A percentile compares a stretch with the other conserved stretches of the same genome.
Conservation (phyloP, 2,797 vertebrate genomes). For the Myotis findleyi region DNA sequence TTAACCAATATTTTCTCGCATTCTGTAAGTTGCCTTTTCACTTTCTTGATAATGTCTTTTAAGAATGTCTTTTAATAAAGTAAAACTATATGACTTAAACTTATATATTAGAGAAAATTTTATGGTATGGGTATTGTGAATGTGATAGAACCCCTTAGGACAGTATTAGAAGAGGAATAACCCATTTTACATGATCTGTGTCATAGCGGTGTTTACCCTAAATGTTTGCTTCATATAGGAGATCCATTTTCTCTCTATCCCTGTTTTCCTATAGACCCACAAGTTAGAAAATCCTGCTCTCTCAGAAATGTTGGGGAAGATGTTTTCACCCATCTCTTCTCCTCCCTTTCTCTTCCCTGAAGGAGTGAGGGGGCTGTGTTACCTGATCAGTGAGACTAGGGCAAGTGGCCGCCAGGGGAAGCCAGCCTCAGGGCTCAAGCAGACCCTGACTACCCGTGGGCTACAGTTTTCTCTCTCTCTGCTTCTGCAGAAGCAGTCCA, state of each 20-base stretch:
- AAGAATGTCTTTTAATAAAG: slow-evolving; percentile 6
- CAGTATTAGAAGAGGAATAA: neutral
- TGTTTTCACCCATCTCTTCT: neutral
- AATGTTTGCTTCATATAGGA: neutral
- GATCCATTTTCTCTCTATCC: neutral
- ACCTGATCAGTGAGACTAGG: neutral
- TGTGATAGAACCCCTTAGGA: neutral
- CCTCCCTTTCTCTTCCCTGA: neutral
- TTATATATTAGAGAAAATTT: neutral
- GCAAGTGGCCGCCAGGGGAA: neutral
- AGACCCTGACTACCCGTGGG: neutral
- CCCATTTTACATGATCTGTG: neutral
- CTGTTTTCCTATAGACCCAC: neutral
- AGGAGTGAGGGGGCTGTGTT: neutral
- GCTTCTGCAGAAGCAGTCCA: neutral
- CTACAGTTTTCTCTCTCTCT: neutral
- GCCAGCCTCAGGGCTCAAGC: neutral
- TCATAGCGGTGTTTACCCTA: neutral
- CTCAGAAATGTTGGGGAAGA: neutral
- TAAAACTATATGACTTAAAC: neutral
- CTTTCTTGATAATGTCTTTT: neutral
- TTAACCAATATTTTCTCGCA: neutral
- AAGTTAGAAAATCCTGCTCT: neutral
- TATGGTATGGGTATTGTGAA: neutral
- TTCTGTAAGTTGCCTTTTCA: slow-evolving; percentile 29